These are phyloP conservation scores for Clistopyga incitator DNA, from an alignment of 2,888 invertebrate genomes.

Conservation along the genomic window DNA sequence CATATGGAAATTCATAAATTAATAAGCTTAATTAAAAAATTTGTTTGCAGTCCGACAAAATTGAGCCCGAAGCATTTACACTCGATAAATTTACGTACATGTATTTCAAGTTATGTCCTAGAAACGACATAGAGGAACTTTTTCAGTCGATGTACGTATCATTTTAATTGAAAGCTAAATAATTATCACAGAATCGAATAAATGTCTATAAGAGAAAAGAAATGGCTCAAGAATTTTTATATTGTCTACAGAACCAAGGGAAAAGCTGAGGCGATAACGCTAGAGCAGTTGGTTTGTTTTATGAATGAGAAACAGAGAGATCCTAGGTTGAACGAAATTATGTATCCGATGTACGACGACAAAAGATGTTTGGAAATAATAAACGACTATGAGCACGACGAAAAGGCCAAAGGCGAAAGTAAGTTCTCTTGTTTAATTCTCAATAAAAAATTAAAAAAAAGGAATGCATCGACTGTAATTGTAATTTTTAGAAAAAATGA, in stretches of 20 bases:
- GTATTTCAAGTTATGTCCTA: slow-evolving; percentile 89
- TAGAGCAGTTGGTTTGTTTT: slow-evolving; percentile 86
- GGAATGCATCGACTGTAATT: no score
- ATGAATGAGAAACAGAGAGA: slow-evolving; percentile 89
- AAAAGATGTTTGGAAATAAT: slow-evolving; percentile 87
- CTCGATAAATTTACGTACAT: slow-evolving; percentile 89
- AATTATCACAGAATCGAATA: slow-evolving; percentile 14
- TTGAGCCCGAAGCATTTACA: slow-evolving; percentile 88
- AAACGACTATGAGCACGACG: slow-evolving; percentile 86
- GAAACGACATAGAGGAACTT: slow-evolving; percentile 90
- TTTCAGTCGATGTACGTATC: slow-evolving; percentile 87
- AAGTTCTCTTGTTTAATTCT: slow-evolving; percentile 52
- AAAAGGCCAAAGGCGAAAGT: slow-evolving; percentile 85
- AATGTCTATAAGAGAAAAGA: not conserved
- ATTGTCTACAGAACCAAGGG: slow-evolving; percentile 84
- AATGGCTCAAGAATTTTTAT: not conserved
- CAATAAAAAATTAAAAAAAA: no score
- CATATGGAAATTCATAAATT: not conserved
- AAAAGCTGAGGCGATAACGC: slow-evolving; percentile 84
- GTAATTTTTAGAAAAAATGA: slow-evolving; percentile 82
- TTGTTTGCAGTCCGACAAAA: slow-evolving; percentile 87
- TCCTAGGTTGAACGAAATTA: slow-evolving; percentile 89
- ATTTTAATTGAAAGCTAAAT: not conserved
- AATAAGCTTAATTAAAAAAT: not conserved
- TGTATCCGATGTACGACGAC: slow-evolving; percentile 88